phyloP scores from a whole-genome alignment of 1,140 invertebrate species.

The Helicoverpa armigera region DNA sequence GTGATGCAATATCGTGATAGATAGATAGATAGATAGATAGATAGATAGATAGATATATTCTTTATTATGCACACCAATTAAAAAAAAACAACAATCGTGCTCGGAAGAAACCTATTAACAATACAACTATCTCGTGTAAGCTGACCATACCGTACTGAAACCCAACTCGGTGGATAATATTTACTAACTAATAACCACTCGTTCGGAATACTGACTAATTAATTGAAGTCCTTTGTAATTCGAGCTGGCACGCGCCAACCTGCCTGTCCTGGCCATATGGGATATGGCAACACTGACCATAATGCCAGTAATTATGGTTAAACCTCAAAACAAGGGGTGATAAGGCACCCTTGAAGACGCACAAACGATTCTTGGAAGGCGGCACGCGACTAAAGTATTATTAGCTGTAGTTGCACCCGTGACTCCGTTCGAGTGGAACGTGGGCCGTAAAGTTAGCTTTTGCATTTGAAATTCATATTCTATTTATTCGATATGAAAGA shows the following conservation, averaged over 20 bases:
- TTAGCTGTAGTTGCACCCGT: background rate
- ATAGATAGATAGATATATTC: too few species aligned
- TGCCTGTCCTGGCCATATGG: slow-evolving; percentile 73
- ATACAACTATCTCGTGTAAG: background rate
- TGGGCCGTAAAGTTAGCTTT: background rate
- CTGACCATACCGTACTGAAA: slow-evolving; percentile 49
- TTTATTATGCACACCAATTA: too few species aligned
- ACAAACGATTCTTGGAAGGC: slow-evolving; percentile 23
- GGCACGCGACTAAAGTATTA: background rate
- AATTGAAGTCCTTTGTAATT: slow-evolving; percentile 77
- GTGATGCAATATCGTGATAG: too few species aligned
- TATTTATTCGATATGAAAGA: too few species aligned
- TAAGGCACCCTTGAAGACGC: slow-evolving; percentile 1
- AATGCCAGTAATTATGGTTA: slow-evolving; percentile 30
- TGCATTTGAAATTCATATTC: too few species aligned
- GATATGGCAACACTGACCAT: background rate
- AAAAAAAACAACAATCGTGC: too few species aligned
- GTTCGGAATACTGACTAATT: slow-evolving; percentile 68
- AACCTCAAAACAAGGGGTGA: slow-evolving; percentile 44
- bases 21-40: too few species aligned
- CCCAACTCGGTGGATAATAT: slow-evolving; percentile 70
- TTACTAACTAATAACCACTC: slow-evolving; percentile 61
- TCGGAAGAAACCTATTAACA: too few species aligned
- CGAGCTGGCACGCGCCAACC: slow-evolving; percentile 74
- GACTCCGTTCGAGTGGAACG: background rate